Percentiles rank a stretch among this genome's conserved stretches.
These are phyloP conservation scores for Pyrochroa serraticornis DNA, from an alignment of 2,888 invertebrate species.

Conservation along the genomic window DNA sequence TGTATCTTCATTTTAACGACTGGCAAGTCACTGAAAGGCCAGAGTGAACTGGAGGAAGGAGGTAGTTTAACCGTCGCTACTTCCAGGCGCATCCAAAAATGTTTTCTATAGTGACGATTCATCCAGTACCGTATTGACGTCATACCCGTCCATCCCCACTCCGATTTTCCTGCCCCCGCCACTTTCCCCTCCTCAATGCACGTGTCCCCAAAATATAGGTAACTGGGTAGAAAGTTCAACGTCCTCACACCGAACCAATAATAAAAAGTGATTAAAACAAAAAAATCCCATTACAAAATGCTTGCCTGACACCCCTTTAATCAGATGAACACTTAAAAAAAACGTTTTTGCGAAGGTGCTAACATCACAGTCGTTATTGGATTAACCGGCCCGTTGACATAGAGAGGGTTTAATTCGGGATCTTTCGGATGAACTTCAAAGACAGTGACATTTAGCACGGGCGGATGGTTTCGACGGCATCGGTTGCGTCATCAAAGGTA, in stretches of 20 bases:
- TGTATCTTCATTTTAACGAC: neutral
- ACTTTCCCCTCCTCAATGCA: slow-evolving; percentile 32
- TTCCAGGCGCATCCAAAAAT: slow-evolving; percentile 17
- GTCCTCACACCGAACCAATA: slow-evolving; percentile 28
- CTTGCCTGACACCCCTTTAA: too few relatives aligned
- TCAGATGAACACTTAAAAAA: too few relatives aligned
- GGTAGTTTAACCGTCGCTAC: too few relatives aligned
- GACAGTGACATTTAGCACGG: slow-evolving; percentile 24
- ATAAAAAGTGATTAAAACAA: too few relatives aligned
- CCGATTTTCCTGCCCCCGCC: slow-evolving; percentile 21
- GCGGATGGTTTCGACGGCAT: slow-evolving; percentile 22
- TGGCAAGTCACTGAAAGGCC: slow-evolving; percentile 24
- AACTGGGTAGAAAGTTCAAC: slow-evolving; percentile 49
- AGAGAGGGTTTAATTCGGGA: slow-evolving; percentile 12
- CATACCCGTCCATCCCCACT: slow-evolving; percentile 37
- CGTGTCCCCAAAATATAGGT: slow-evolving; percentile 47
- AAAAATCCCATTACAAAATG: neutral
- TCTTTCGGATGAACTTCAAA: slow-evolving; percentile 28
- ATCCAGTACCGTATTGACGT: slow-evolving; percentile 44
- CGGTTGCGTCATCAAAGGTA: slow-evolving; percentile 16
- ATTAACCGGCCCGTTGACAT: slow-evolving; percentile 22
- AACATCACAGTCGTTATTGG: slow-evolving; percentile 7
- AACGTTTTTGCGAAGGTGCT: neutral
- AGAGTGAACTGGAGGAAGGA: too few relatives aligned
- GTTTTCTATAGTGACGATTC: slow-evolving; percentile 25